Base-by-base conservation (phyloP, 2,888 invertebrate genomes). In the Platypus cylindrus region DNA sequence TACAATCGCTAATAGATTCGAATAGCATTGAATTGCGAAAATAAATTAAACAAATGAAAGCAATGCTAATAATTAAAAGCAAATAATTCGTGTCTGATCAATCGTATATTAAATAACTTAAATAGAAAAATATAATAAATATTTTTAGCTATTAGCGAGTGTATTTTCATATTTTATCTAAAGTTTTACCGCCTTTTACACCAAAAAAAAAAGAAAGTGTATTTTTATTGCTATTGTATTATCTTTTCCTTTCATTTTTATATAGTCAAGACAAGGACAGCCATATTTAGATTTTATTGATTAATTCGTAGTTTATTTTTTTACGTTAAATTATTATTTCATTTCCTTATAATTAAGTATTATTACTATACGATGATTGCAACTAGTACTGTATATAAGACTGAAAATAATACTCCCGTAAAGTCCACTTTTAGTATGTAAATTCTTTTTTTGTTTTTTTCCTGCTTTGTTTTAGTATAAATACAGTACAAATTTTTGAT, bases 341-440 rank as follows among this genome's bases (percentile, higher is more conserved):
- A 15, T 27, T 27, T 27, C 11, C 5, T 25, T 25, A n/a, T n/a
- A n/a, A n/a, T n/a, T n/a, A n/a, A n/a, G n/a, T n/a, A n/a, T n/a
- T n/a, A n/a, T n/a, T n/a, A n/a, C n/a, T n/a, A n/a, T n/a, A 43
- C 44, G 31, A 37, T 48, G 45, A 44, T 34, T 44, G 52, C 48
- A 46, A 49, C 46, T 53, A 52, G 53, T 50, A 54, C 50, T 55
- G 53, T 54, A 54, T 44, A 54, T 56, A 55, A 56, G 56, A 56
- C 56, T 56, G 56, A 56, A 48, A 46, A 49, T 49, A 43, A 48
- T 45, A 51, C 53, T 53, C 50, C 49, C 38, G 30, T 33, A 22
- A 47, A 54, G 53, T 54, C 53, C 53, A 53, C 47, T 45, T 46
- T 49, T 50, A 48, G 50, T 45, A 47, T 44, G 30, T 45, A 45